Base-by-base conservation (phyloP, 2,797 vertebrate species). In the Esox masquinongy region DNA sequence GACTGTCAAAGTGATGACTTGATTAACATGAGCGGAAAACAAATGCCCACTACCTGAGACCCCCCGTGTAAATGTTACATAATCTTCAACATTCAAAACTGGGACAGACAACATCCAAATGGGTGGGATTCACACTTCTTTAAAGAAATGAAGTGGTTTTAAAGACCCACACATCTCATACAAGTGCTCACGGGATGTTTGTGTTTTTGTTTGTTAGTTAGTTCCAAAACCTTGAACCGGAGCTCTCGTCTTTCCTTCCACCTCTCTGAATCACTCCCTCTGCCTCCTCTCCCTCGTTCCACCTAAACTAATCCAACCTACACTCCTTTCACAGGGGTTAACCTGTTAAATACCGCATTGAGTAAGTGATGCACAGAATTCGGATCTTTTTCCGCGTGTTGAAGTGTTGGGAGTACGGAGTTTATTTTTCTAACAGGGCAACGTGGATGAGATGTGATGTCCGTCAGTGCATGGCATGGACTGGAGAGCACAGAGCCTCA, bases 401-500 rank as follows among this genome's bases (percentile, higher is more conserved):
- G 14, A 4, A 6, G 22, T 47, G 67, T 70, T 43, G n/a, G 14
- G 29, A 43, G 19, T 43, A 22, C 22, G 3, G 39, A n/a, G 31
- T 22, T 9, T 49, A 15, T 70, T 70, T 70, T 89, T 91, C 90
- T 92, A 91, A 91, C 88, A 88, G 86, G 89, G 87, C 89, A 88
- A 88, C 68, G 85, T 88, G 85, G 56, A 85, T 82, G 88, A 85
- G 81, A 88, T 88, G 73, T 82, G 84, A 87, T 84, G 82, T 84
- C 26, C 85, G 90, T 90, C 88, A 90, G 88, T 89, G 88, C 82
- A 71, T 80, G 72, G 49, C 63, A 70, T 69, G 82, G 83, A 85
- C 77, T 67, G 83, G 86, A 43, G 91, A 90, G 92, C 93, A 92
- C 92, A 93, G 94, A 93, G 94, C 95, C 94, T 95, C 95, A 93